Evolutionary conservation across 2,888 invertebrate genomes (phyloP), one percentile per base, ranked within the genome.

Genomic region (Hydropsyche betteni): DNA sequence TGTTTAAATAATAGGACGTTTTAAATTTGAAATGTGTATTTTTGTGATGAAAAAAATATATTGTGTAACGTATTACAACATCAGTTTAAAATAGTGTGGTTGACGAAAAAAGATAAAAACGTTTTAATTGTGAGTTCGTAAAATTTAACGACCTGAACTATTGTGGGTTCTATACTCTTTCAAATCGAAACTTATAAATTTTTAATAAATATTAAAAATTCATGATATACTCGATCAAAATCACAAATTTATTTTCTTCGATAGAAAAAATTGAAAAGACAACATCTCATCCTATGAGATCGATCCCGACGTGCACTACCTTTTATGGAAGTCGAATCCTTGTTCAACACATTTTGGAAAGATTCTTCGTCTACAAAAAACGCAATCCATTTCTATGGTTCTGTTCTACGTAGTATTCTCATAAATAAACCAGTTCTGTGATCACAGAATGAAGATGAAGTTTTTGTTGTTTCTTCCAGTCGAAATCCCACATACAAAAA

Each of bases 381-480:
- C 12, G 12, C 14, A 70, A 16, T 51, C 53, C 52, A 53, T 70
- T 51, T 53, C 69, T 69, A 69, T 44, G 5, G 44, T 51, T 51
- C 8, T 38, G 44, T 24, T 70, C 53, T 44, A 44, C 10, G 10
- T 10, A 44, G 44, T 36, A 53, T 53, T 70, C 53, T 70, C 53
- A 70, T 75, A 44, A 70, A 70, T 69, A 75, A 76, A 76, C 76
- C 76, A 74, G 76, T 76, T 76, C 72, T 55, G 53, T 70, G 70
- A 69, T 74, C 53, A 44, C 38, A n/a, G 61, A 38, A 10, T 44
- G 69, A 72, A 69, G 77, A 36, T 12, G 14, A 51, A 64, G 33
- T 5, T 68, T 34, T 24, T 53, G 74, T 44, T 72, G 5, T 12
- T 76, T 74, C 74, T 69, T 78, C 73, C 72, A 52, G 50, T 61